Evolutionary conservation across 2,113 vertebrate genomes (phyloP).

Genomic region (Pao palembangensis): DNA sequence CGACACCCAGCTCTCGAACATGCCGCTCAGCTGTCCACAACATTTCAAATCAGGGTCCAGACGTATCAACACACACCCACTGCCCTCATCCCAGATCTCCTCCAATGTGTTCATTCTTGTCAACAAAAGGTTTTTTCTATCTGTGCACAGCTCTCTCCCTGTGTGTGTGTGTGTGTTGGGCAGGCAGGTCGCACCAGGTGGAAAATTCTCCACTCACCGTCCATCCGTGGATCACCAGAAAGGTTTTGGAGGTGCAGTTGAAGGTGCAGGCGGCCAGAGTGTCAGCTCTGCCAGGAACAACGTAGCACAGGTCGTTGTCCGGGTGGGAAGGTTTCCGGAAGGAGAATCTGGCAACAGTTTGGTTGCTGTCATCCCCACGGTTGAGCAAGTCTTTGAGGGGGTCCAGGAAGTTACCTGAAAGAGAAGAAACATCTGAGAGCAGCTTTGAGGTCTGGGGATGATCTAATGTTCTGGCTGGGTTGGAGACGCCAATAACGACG

Average conservation of each 20-base stretch:
- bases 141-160: too few relatives aligned
- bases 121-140: too few relatives aligned
- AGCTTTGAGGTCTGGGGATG: conserved; percentile 8
- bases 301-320: conserved; percentile 73
- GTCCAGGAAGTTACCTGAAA: conserved; percentile 66
- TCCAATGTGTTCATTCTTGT: conserved; percentile 8
- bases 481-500: conserved; percentile 17
- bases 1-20: conserved; percentile 79
- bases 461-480: conserved; percentile 3
- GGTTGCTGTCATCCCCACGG: conserved; percentile 27
- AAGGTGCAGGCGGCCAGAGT: conserved; percentile 69
- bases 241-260: conserved; percentile 74
- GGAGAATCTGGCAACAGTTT: conserved; percentile 64
- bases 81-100: neutral
- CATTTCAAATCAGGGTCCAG: neutral
- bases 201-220: conserved; percentile 61
- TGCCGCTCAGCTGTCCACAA: conserved; percentile 68
- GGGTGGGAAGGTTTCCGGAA: conserved; percentile 70
- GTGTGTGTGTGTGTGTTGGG: neutral
- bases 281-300: conserved; percentile 60
- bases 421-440: neutral
- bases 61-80: too few relatives aligned
- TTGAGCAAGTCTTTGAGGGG: conserved; percentile 53
- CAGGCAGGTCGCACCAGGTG: conserved; percentile 31
- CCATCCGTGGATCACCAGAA: conserved; percentile 79